Base-by-base conservation (phyloP, 2,113 vertebrate species). In the Dicrurus megarhynchus region DNA sequence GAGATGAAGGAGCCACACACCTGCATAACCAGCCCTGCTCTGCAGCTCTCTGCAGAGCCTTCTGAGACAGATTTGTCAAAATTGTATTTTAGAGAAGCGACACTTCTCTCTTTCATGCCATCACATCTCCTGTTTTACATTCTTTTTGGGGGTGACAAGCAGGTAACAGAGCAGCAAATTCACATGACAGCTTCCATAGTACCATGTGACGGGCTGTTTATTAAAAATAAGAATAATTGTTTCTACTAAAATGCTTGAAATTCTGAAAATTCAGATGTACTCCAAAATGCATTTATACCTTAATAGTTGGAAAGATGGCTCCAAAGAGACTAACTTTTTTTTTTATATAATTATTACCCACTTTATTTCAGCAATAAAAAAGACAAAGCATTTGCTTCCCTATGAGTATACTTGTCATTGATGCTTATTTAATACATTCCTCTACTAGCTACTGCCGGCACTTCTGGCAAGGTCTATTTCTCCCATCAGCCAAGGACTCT, bases 401-500 rank as follows among this genome's bases (percentile, higher is more conserved):
- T 76, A 7, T 7, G 19, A 49, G 11, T 53, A 35, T 22, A 37
- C 20, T 81, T 80, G 55, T 74, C 44, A 63, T 6, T 53, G 39
- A 49, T 53, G 18, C 7, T 90, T 87, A 80, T 85, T 93, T 85
- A 65, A 65, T 37, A 46, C 5, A 21, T 35, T 73, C 26, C 46
- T 6, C 63, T 33, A 22, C 16, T 35, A 73, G 37, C 37, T 23
- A 57, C 13, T 49, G 50, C 24, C 9, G 19, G 55, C 68, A 89
- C 42, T 94, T 84, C 64, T 89, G 71, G 39, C 2, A 57, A 95
- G 83, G 90, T 90, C 79, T 90, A 3, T 53, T 76, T 70, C 46
- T 94, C 37, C 79, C 73, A 81, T 55, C 64, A 73, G 35, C 49
- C 75, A 93, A 61, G 50, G 63, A 77, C 82, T 78, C 74, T 87